Base-by-base conservation (phyloP, 2,113 vertebrate genomes). In the Forbesichthys papilliferus region DNA sequence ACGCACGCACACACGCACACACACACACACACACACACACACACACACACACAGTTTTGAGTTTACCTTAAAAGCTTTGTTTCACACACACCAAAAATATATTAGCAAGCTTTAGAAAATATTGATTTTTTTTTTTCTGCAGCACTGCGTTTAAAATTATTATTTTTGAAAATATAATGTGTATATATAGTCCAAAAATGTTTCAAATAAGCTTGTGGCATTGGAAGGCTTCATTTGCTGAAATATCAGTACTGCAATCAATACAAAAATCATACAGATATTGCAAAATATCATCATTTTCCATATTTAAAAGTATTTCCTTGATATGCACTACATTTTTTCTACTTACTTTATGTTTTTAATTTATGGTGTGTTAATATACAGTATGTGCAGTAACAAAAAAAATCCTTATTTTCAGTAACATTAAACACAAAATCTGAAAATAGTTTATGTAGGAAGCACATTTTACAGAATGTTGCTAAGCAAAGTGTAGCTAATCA, bases 321-420 rank as follows among this genome's bases (percentile, higher is more conserved):
- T 55, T 18, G 18, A 46, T 70, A 64, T 11, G n/a, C 7, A 66
- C 13, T 13, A 33, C 7, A 11, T 5, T 11, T 42, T 42, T 42
- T 5, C 36, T 42, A 42, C 36, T 42, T 42, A 42, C 36, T 42
- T 42, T 8, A 42, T 42, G 36, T 42, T 5, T 8, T 42, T 42
- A 42, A 36, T 49, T 71, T 1, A 3, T 54, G 9, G 52, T 33
- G 27, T 57, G 8, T 60, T 66, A 12, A 27, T 61, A 11, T 11
- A 53, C 27, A 27, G 27, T 27, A 27, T 66, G n/a, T 53, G 51
- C 2, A 61, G 65, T 51, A 57, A 75, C 14, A 61, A 69, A 16
- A 10, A 0, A 0, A 56, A 42, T 14, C 12, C 63, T 59, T 56
- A 5, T 27, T 9, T 9, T 62, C n/a, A 56, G 7, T 51, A 46